Conservation (phyloP, 53 echinoderm and acorn worm genomes). For the Crossaster papposus region DNA sequence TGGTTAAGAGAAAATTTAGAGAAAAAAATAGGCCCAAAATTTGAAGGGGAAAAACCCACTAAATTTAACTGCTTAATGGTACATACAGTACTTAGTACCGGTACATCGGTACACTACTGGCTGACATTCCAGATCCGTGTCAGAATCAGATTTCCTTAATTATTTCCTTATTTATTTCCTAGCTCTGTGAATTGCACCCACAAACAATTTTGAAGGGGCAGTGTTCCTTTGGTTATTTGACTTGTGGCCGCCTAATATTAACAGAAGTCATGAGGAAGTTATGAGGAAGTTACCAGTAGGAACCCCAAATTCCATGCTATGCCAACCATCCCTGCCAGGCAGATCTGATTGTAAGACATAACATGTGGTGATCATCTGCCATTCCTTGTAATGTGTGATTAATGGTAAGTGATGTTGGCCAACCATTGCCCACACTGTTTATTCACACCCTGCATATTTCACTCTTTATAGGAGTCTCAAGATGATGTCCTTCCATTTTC, state of each 20-base stretch:
- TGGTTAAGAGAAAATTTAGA: too few species aligned
- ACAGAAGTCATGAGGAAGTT: too few species aligned
- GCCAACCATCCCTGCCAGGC: neutral
- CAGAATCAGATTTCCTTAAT: too few species aligned
- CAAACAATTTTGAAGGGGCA: constrained; percentile 1
- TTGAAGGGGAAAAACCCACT: too few species aligned
- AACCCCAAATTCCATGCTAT: neutral
- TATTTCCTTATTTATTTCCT: too few species aligned
- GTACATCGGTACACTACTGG: too few species aligned
- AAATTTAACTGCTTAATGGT: too few species aligned
- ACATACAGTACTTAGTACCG: too few species aligned
- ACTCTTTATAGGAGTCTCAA: neutral
- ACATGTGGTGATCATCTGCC: constrained; percentile 8
- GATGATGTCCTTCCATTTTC: neutral
- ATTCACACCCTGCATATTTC: constrained; percentile 14
- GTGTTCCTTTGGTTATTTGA: constrained; percentile 41
- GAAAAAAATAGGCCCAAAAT: too few species aligned
- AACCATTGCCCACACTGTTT: constrained; percentile 25
- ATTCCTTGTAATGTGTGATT: constrained; percentile 4
- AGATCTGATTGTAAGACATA: neutral
- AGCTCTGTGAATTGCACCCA: neutral
- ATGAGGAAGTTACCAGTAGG: too few species aligned
- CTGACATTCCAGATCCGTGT: too few species aligned
- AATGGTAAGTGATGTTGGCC: neutral
- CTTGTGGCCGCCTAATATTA: neutral